Conservation (phyloP, 2,113 vertebrate genomes). For the Struthio camelus region DNA sequence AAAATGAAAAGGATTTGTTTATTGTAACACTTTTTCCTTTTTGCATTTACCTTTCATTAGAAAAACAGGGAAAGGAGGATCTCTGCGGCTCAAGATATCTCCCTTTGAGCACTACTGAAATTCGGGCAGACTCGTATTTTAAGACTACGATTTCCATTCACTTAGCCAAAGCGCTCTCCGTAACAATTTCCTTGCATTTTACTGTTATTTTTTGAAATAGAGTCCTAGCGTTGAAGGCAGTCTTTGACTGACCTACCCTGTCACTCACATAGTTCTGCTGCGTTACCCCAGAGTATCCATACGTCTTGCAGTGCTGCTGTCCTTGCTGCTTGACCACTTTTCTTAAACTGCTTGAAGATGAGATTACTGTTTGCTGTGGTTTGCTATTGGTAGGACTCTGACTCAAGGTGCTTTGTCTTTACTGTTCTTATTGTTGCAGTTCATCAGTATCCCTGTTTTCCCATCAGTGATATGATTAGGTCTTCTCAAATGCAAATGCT, state of each 20-base stretch:
- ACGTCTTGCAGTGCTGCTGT: fast-evolving
- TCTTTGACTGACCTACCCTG: background rate
- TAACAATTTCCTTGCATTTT: background rate
- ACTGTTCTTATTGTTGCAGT: background rate
- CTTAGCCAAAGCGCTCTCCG: background rate
- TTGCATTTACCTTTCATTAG: background rate
- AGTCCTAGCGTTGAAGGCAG: background rate
- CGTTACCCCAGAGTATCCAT: background rate
- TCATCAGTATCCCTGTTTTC: background rate
- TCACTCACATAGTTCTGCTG: background rate
- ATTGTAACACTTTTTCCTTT: background rate
- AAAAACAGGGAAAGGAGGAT: background rate
- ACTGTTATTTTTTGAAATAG: background rate
- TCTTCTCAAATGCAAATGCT: background rate
- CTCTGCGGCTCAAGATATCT: background rate
- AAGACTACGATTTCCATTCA: background rate
- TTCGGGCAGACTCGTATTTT: background rate
- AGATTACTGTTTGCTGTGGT: background rate
- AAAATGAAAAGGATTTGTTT: background rate
- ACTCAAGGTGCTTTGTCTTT: background rate
- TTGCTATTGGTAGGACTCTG: background rate
- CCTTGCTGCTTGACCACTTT: background rate
- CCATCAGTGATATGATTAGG: background rate
- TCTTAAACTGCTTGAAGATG: background rate
- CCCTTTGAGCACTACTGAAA: background rate